Evolutionary conservation across 2,888 invertebrate genomes (phyloP).

Genomic region (Drosophila peninsularis): DNA sequence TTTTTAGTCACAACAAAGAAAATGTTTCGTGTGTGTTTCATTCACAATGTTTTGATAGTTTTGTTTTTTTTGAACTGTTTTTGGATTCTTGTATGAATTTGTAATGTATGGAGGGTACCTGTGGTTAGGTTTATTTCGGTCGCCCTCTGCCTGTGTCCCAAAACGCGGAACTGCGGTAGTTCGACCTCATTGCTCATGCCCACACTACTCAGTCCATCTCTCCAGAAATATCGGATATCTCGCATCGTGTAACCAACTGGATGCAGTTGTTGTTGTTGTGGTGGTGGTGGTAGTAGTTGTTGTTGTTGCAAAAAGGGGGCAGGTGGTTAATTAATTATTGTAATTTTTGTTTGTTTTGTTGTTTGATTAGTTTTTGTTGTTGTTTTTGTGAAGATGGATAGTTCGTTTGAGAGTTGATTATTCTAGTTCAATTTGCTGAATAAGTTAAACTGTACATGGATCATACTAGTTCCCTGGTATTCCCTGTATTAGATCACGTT

Average conservation of each 20-base stretch:
- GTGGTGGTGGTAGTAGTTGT: constrained; percentile 45
- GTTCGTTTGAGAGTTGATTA: background rate
- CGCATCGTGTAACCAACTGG: constrained; percentile 98
- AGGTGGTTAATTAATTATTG: constrained; percentile 73
- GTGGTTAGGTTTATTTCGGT: constrained; percentile 97
- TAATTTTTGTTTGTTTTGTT: constrained; percentile 51
- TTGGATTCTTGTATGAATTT: constrained; percentile 61
- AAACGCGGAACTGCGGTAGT: constrained; percentile 98
- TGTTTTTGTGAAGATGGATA: constrained; percentile 29
- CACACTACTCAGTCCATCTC: constrained; percentile 95
- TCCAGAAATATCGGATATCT: constrained; percentile 98
- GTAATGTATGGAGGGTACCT: constrained; percentile 89
- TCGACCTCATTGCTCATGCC: constrained; percentile 98
- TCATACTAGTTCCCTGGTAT: too few species aligned
- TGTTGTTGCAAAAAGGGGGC: constrained; percentile 74
- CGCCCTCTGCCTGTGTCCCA: constrained; percentile 97
- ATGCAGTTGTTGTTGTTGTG: constrained; percentile 47
- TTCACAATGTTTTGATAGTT: constrained; percentile 41
- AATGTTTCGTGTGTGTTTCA: constrained; percentile 61
- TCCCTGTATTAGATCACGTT: too few species aligned
- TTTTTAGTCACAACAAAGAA: constrained; percentile 59
- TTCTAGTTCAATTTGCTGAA: constrained; percentile 1
- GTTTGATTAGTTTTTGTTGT: constrained; percentile 31
- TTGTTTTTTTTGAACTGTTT: constrained; percentile 27
- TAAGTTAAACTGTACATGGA: background rate